Percentiles rank a stretch among this genome's conserved stretches.
phyloP scores from a whole-genome alignment of 2,888 invertebrate species.

The Mycalesis mineus region DNA sequence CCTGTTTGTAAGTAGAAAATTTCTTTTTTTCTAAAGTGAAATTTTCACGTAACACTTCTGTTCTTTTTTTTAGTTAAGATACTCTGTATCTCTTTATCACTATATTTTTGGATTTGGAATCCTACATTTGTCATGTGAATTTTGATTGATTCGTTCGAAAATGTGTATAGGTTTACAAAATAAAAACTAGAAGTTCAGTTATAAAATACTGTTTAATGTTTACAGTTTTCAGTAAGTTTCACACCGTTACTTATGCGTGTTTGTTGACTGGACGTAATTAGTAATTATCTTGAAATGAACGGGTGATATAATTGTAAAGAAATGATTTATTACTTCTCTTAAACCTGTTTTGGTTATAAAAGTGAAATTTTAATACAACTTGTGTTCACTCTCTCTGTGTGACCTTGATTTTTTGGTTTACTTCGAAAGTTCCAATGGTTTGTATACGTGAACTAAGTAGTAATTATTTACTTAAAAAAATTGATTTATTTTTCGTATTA shows the following conservation, averaged over 20 bases:
- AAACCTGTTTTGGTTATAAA: conserved; percentile 19
- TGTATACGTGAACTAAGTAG: neutral
- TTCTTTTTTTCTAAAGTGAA: conserved; percentile 38
- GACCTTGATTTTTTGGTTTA: conserved; percentile 40
- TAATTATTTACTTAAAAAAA: too few species aligned
- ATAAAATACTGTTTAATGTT: neutral
- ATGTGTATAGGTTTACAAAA: neutral
- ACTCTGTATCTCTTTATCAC: neutral
- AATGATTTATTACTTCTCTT: neutral
- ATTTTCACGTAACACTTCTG: conserved; percentile 34
- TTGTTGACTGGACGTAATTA: neutral
- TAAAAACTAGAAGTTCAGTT: neutral
- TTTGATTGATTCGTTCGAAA: neutral
- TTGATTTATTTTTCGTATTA: too few species aligned
- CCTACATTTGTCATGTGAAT: neutral
- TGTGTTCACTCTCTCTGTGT: conserved; percentile 32
- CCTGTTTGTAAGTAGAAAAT: conserved; percentile 31
- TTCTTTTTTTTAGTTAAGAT: neutral
- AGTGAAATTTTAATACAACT: conserved; percentile 32
- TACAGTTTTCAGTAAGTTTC: neutral
- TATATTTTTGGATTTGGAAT: neutral
- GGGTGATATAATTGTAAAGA: neutral
- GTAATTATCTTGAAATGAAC: neutral
- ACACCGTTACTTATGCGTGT: neutral
- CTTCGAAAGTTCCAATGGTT: conserved; percentile 14